These are phyloP conservation scores for Schizotus pectinicornis DNA, from an alignment of 2,888 invertebrate genomes.

Conservation along the genomic window DNA sequence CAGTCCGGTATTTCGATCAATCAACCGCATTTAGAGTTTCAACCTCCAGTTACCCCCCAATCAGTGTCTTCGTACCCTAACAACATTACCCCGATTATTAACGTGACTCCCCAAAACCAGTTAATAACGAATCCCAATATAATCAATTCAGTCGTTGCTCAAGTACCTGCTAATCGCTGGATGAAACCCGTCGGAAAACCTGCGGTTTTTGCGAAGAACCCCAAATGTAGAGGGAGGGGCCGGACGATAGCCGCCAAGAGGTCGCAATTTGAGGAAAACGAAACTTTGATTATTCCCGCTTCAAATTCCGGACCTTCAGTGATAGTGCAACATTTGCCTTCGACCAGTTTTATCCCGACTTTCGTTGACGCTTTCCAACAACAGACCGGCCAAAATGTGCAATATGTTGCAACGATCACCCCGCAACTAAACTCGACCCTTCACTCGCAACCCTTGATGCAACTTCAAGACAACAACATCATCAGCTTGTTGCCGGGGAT, in stretches of 20 bases:
- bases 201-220: slow-evolving; percentile 44
- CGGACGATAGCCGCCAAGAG: slow-evolving; percentile 43
- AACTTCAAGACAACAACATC: slow-evolving; percentile 58
- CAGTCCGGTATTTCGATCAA: too few relatives aligned
- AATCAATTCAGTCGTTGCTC: slow-evolving; percentile 39
- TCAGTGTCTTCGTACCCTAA: slow-evolving; percentile 44
- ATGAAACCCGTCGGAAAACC: slow-evolving; percentile 47
- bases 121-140: slow-evolving; percentile 41
- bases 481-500: slow-evolving; percentile 53
- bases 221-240: slow-evolving; percentile 41
- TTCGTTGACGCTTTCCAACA: slow-evolving; percentile 75
- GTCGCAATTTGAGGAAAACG: slow-evolving; percentile 18
- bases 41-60: slow-evolving; percentile 51
- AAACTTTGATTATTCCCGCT: slow-evolving; percentile 30
- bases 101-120: slow-evolving; percentile 48
- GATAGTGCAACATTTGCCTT: slow-evolving; percentile 68
- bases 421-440: slow-evolving; percentile 59
- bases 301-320: slow-evolving; percentile 62
- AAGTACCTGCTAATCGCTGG: slow-evolving; percentile 50
- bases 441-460: slow-evolving; percentile 56
- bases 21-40: slow-evolving; percentile 45
- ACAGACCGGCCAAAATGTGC: slow-evolving; percentile 72
- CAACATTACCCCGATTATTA: slow-evolving; percentile 47
- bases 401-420: slow-evolving; percentile 76
- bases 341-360: slow-evolving; percentile 63